Evolutionary conservation across 2,888 invertebrate genomes (phyloP).

Genomic region (Stegana nigrithorax): DNA sequence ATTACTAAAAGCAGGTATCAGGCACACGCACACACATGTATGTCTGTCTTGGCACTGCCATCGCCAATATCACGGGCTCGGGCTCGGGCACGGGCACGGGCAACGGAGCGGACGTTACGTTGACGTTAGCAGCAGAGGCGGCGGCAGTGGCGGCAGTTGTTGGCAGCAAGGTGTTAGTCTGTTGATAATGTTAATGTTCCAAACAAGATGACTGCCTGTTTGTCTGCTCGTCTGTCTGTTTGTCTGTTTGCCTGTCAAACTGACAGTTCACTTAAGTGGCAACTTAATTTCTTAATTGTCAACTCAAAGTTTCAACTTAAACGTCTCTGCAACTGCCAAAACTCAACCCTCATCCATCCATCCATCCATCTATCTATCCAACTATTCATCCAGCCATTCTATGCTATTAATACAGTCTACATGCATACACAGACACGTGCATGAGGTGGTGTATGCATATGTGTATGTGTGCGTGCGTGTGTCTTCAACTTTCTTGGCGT

Average conservation of each 20-base stretch:
- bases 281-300: slow-evolving; percentile 68
- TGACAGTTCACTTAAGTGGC: slow-evolving; percentile 65
- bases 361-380: no score
- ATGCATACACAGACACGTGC: slow-evolving; percentile 38
- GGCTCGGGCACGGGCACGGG: no score
- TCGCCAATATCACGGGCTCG: no score
- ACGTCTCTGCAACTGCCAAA: no score
- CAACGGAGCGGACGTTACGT: no score
- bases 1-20: slow-evolving; percentile 58
- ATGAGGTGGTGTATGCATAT: not conserved
- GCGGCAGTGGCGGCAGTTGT: not conserved
- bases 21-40: slow-evolving; percentile 30
- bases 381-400: no score
- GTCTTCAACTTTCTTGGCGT: slow-evolving; percentile 11
- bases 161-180: slow-evolving; percentile 63
- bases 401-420: slow-evolving; percentile 12
- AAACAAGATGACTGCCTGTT: slow-evolving; percentile 51
- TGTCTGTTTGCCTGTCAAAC: no score
- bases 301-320: slow-evolving; percentile 47
- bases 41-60: no score
- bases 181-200: slow-evolving; percentile 63
- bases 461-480: slow-evolving; percentile 21
- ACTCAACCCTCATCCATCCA: no score
- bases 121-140: slow-evolving; percentile 22
- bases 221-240: no score